phyloP scores from a whole-genome alignment of 2,888 invertebrate genomes.

The Sinentomon sp. region DNA sequence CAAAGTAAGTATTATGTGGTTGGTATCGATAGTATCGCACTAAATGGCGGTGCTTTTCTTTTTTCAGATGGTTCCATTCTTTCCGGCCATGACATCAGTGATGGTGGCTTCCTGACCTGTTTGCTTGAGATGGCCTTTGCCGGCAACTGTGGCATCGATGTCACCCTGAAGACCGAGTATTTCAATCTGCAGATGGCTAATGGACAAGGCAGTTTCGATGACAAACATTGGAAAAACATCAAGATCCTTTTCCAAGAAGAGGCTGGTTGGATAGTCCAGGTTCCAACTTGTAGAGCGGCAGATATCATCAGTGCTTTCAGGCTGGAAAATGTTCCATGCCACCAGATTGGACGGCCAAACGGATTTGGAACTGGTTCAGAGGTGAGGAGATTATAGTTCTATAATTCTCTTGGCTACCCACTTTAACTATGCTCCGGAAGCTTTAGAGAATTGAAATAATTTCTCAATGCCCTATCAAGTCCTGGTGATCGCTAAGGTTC shows the following conservation, averaged over 20 bases:
- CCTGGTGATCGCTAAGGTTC: slow-evolving; percentile 4
- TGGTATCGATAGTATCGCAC: no score
- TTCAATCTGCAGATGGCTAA: slow-evolving; percentile 5
- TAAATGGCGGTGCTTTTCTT: no score
- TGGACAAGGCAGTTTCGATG: no score
- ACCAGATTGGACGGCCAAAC: slow-evolving; percentile 34
- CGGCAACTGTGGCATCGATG: slow-evolving; percentile 48
- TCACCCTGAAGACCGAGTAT: slow-evolving; percentile 25
- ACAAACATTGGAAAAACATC: no score
- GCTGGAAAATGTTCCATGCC: slow-evolving; percentile 30
- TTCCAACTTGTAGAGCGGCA: slow-evolving; percentile 26
- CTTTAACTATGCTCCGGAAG: no score
- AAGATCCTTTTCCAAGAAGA: slow-evolving; percentile 58
- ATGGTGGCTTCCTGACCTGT: slow-evolving; percentile 76
- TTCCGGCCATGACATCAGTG: slow-evolving; percentile 85
- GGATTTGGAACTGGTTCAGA: slow-evolving; percentile 37
- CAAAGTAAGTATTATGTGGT: no score
- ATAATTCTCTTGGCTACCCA: no score
- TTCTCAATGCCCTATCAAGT: no score
- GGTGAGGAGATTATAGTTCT: no score
- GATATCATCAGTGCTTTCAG: slow-evolving; percentile 33
- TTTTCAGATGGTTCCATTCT: slow-evolving; percentile 33
- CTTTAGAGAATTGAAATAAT: no score
- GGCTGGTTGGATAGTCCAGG: slow-evolving; percentile 56
- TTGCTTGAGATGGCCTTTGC: slow-evolving; percentile 88